Conservation (phyloP, 1,140 invertebrate genomes). For the Lethocerus indicus region DNA sequence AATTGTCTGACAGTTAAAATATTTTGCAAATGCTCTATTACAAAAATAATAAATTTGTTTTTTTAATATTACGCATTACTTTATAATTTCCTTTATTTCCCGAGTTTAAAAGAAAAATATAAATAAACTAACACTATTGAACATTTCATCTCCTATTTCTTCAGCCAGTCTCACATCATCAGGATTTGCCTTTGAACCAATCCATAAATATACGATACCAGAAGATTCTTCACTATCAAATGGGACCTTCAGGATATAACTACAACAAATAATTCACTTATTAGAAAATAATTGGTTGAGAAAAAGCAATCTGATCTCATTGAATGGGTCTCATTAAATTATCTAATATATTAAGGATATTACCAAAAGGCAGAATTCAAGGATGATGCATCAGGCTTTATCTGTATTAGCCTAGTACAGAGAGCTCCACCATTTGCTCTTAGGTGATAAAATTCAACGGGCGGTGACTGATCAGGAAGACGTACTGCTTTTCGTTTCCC, state of each 20-base stretch:
- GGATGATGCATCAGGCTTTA: slow-evolving; percentile 55
- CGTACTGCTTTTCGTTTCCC: slow-evolving; percentile 61
- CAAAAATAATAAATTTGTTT: too few species aligned
- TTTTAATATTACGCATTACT: too few species aligned
- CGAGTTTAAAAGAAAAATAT: too few species aligned
- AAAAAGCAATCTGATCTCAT: too few species aligned
- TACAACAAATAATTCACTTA: slow-evolving; percentile 26
- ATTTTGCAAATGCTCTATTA: too few species aligned
- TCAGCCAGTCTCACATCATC: slow-evolving; percentile 80
- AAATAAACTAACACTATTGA: slow-evolving; percentile 46
- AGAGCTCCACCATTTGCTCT: slow-evolving; percentile 89
- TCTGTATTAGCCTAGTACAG: slow-evolving; percentile 86
- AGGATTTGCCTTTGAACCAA: slow-evolving; percentile 73
- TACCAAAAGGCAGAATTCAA: slow-evolving; percentile 78
- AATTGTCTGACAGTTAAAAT: too few species aligned
- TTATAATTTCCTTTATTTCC: too few species aligned
- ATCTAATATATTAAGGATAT: slow-evolving; percentile 16
- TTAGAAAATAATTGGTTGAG: too few species aligned
- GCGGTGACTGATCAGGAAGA: slow-evolving; percentile 29
- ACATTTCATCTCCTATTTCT: slow-evolving; percentile 88
- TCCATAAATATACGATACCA: slow-evolving; percentile 96
- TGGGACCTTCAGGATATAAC: slow-evolving; percentile 91
- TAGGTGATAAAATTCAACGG: slow-evolving; percentile 87
- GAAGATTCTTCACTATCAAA: slow-evolving; percentile 71
- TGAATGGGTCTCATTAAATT: neutral